Base-by-base conservation (phyloP, 2,113 vertebrate species). In the Oncorhynchus gorbuscha region DNA sequence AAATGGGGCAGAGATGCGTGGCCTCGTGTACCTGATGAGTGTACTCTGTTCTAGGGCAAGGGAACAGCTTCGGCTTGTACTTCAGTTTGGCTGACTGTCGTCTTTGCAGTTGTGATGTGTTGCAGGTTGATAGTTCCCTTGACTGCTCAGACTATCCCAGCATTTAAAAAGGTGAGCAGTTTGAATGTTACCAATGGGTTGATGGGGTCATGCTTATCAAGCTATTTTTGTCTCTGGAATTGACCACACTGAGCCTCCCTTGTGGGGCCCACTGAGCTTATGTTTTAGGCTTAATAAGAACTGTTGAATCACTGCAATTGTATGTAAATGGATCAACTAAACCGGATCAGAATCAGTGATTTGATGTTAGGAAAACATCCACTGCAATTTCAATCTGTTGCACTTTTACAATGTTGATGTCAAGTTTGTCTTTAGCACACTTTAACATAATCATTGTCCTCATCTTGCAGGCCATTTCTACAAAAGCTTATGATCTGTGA, bases 111-210 rank as follows among this genome's bases (percentile, higher is more conserved):
- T 79, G 51, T 79, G 71, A 82, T 59, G 76, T 86, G 81, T 26
- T 79, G 62, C 69, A 18, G 48, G 51, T 73, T 76, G 58, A 5
- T 51, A 8, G 75, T 84, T 45, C 39, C 39, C 39, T 45, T 45
- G 9, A 12, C 86, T 86, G 86, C 78, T 88, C 84, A 84, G 86
- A 82, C 86, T 77, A 73, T 64, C 58, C 75, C 9, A 7, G 14
- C 62, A 77, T 65, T 75, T 80, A 35, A 67, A 71, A 75, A 76
- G 49, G 6, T 82, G 79, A 87, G 86, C 85, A 78, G 86, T 90
- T 85, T 91, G 91, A 90, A 92, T 92, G 89, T 91, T 91, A 87
- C 84, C 77, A 81, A 78, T 11, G 9, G 39, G 9, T 45, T 45
- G 39, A 45, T 45, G 9, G 39, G 39, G 39, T 45, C 74, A 84